Percentiles rank a stretch among this genome's conserved stretches.
phyloP scores from a whole-genome alignment of 2,888 invertebrate species.

The Pristionchus maxplancki region DNA sequence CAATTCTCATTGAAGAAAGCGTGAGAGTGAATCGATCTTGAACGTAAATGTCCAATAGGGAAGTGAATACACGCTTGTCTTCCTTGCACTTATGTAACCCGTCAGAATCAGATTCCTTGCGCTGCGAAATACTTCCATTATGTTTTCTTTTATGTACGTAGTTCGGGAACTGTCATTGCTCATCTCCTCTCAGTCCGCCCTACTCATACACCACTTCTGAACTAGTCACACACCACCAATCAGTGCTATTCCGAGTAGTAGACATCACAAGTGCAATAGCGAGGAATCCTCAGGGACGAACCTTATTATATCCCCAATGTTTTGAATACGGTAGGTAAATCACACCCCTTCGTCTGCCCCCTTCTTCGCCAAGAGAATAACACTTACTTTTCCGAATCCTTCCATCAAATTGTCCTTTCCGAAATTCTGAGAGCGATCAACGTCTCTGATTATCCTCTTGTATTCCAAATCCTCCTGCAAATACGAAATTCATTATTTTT shows the following conservation, averaged over 20 bases:
- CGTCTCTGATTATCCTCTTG: slow-evolving; percentile 58
- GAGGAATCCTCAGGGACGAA: background rate
- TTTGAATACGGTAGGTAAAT: background rate
- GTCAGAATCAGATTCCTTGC: background rate
- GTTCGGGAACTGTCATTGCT: background rate
- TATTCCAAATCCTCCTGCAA: slow-evolving; percentile 60
- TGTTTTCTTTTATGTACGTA: background rate
- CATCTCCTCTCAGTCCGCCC: no score
- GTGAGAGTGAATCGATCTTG: background rate
- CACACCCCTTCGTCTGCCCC: background rate
- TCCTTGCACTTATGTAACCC: background rate
- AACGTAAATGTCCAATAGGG: background rate
- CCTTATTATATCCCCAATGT: background rate
- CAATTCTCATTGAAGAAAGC: background rate
- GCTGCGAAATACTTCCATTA: background rate
- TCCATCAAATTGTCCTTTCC: slow-evolving; percentile 56
- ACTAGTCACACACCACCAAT: background rate
- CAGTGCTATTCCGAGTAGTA: background rate
- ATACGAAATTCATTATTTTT: background rate
- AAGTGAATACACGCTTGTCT: background rate
- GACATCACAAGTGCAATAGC: background rate
- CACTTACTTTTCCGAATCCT: slow-evolving; percentile 61
- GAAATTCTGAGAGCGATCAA: slow-evolving; percentile 58
- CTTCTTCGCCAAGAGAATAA: background rate
- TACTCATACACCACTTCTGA: background rate